Base-by-base conservation (phyloP, 2,888 invertebrate genomes). In the Spisula subtruncata region DNA sequence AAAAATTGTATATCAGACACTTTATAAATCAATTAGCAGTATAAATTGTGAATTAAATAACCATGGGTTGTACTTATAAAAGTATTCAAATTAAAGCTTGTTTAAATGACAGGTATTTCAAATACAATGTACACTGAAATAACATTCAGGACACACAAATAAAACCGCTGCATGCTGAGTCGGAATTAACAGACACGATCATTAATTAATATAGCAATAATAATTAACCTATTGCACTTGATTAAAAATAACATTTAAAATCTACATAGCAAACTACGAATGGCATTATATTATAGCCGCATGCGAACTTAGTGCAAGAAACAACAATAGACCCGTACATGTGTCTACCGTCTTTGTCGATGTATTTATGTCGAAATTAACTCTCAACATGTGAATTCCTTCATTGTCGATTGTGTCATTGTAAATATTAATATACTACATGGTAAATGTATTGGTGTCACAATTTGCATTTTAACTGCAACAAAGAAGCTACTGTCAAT, bases 271-370 rank as follows among this genome's bases (percentile, higher is more conserved):
- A 35, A 41, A 41, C 8, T 75, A 75, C 25, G 75, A 75, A 75
- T 75, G 35, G 81, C 46, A 46, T 48, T 18, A 41, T 80, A n/a
- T 41, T 80, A 79, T 79, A 80, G 80, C 48, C 41, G 80, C 80
- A 81, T 81, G 81, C 81, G 48, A 16, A 81, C 29, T 14, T 81
- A 48, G 81, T 81, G 81, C 81, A 81, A 81, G 81, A 46, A n/a
- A 46, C 46, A 46, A 20, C 25, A 48, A 10, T 48, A 48, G 81
- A 46, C 6, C n/a, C 29, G 81, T 25, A 48, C 46, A 41, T 79
- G 35, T 81, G 20, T 81, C 51, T 81, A 25, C n/a, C n/a, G n/a
- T n/a, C n/a, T n/a, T n/a, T 81, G 48, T 51, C 4, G n/a, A 46
- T n/a, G 16, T 29, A n/a, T 81, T 2, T 81, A 29, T 46, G 46